phyloP scores from a whole-genome alignment of 2,797 vertebrate genomes.

The Danio aesculapii region DNA sequence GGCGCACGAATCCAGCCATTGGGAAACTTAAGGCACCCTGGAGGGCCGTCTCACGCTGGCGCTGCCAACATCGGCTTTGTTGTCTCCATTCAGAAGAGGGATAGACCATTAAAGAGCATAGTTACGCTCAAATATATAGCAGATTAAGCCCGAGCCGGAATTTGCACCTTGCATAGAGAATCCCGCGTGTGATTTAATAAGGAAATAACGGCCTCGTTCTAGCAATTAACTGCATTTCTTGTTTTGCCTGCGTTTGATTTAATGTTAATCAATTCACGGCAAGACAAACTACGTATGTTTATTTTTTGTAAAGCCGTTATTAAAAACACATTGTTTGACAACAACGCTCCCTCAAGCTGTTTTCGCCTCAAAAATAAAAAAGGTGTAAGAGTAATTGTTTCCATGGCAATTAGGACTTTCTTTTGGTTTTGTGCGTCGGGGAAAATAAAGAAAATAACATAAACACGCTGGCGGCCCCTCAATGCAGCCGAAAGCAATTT shows the following conservation, averaged over 20 bases:
- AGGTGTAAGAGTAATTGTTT: constrained; percentile 78
- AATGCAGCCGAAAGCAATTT: constrained; percentile 98
- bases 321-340: constrained; percentile 72
- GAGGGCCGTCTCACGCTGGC: constrained; percentile 55
- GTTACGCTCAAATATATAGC: constrained; percentile 59
- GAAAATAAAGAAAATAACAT: constrained; percentile 70
- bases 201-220: constrained; percentile 52
- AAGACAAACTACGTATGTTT: constrained; percentile 67
- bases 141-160: constrained; percentile 55
- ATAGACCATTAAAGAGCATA: constrained; percentile 64
- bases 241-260: constrained; percentile 54
- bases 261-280: constrained; percentile 68
- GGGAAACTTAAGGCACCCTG: constrained; percentile 59
- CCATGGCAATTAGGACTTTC: constrained; percentile 78
- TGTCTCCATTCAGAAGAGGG: constrained; percentile 66
- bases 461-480: constrained; percentile 75
- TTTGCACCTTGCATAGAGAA: constrained; percentile 59
- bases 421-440: constrained; percentile 59
- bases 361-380: constrained; percentile 62
- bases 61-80: constrained; percentile 61
- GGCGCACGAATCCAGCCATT: constrained; percentile 51
- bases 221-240: constrained; percentile 49
- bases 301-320: constrained; percentile 64
- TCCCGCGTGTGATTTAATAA: constrained; percentile 61
- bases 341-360: constrained; percentile 73